Evolutionary conservation across 2,797 vertebrate species (phyloP).

Genomic region (Cirrhinus molitorella): DNA sequence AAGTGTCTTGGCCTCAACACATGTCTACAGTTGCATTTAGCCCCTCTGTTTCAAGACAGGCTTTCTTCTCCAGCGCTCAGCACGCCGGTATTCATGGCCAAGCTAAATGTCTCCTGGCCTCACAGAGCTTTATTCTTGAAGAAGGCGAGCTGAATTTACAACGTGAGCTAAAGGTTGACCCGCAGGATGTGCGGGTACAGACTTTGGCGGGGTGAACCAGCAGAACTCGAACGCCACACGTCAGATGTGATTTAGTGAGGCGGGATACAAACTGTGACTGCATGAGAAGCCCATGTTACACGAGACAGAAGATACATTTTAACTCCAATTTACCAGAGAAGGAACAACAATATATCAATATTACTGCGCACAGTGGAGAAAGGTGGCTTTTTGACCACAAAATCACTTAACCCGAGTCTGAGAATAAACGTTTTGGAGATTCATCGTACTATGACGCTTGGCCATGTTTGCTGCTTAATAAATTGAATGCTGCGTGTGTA

Average conservation of each 20-base stretch:
- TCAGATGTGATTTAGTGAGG: conserved; percentile 54
- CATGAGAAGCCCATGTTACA: conserved; percentile 47
- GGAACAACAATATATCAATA: conserved; percentile 50
- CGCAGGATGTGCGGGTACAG: conserved; percentile 37
- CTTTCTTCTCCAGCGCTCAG: conserved; percentile 42
- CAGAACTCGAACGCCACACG: conserved; percentile 35
- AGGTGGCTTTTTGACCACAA: conserved; percentile 12
- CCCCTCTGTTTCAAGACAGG: conserved; percentile 54
- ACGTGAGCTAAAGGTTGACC: conserved; percentile 43
- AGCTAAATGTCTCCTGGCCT: conserved; percentile 50
- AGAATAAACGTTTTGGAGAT: conserved; percentile 2
- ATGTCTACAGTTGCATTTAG: conserved; percentile 54
- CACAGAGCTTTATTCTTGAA: conserved; percentile 44
- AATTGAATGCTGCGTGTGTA: background rate
- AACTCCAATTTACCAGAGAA: conserved; percentile 49
- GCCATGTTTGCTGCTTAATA: conserved; percentile 2
- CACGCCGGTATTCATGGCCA: conserved; percentile 33
- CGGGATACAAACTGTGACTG: conserved; percentile 37
- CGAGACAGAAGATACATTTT: conserved; percentile 48
- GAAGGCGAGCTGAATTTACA: conserved; percentile 52
- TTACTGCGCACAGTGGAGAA: conserved; percentile 23
- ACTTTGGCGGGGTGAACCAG: conserved; percentile 21
- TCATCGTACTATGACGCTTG: background rate
- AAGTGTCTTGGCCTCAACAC: conserved; percentile 32
- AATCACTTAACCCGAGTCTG: conserved; percentile 8